Conservation (phyloP, 1,140 invertebrate species). For the Halesus radiatus region DNA sequence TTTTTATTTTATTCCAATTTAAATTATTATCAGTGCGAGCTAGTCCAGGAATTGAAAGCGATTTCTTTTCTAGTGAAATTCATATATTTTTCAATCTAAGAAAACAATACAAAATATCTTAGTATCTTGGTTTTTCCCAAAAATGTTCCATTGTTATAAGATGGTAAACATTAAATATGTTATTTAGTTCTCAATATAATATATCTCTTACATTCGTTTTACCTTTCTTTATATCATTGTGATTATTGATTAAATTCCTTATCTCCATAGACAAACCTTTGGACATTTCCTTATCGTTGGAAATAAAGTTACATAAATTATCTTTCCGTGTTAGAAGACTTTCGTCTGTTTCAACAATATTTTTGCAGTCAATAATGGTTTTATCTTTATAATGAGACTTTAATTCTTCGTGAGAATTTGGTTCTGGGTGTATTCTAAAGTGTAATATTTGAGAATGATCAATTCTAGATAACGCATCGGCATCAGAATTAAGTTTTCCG, state of each 20-base stretch:
- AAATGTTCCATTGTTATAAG: neutral
- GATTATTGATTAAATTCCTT: too few species aligned
- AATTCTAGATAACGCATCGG: slow-evolving; percentile 59
- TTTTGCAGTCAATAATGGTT: neutral
- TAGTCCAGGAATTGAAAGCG: neutral
- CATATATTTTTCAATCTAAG: neutral
- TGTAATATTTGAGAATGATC: neutral
- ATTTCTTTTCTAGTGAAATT: neutral
- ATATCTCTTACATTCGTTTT: neutral
- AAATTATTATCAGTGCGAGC: neutral
- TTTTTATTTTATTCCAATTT: neutral
- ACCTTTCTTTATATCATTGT: too few species aligned
- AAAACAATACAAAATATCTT: neutral
- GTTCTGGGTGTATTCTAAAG: neutral
- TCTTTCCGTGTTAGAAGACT: too few species aligned
- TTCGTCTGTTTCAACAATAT: neutral
- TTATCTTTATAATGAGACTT: neutral
- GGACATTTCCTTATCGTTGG: too few species aligned
- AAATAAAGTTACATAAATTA: too few species aligned
- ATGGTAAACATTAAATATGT: neutral
- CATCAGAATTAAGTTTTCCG: slow-evolving; percentile 62
- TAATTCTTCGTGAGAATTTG: neutral
- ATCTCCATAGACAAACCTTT: too few species aligned
- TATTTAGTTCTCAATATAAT: neutral
- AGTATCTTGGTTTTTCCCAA: neutral